A percentile compares a stretch with the other conserved stretches of the same genome.
phyloP scores from a whole-genome alignment of 2,888 invertebrate species.

The Xanthostigma xanthostigma region DNA sequence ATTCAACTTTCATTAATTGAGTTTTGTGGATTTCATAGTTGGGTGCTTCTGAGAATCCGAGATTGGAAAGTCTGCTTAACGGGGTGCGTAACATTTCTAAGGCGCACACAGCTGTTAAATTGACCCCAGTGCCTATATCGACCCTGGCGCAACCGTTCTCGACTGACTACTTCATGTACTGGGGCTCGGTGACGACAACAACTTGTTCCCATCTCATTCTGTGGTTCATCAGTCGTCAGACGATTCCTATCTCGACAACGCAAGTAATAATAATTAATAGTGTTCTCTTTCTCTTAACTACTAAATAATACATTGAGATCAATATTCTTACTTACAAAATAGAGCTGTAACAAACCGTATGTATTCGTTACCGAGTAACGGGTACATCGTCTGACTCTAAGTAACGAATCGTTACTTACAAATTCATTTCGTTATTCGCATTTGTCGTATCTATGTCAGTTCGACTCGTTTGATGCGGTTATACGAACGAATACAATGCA shows the following conservation, averaged over 20 bases:
- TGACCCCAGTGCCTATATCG: constrained; percentile 35
- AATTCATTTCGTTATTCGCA: too few relatives aligned
- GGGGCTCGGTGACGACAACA: constrained; percentile 37
- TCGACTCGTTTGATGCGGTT: too few relatives aligned
- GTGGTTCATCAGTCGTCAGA: constrained; percentile 45
- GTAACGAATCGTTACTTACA: too few relatives aligned
- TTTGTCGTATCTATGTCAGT: too few relatives aligned
- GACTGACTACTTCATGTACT: constrained; percentile 48
- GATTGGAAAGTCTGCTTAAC: constrained; percentile 30
- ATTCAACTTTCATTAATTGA: not conserved
- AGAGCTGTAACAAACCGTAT: too few relatives aligned
- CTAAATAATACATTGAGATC: not conserved
- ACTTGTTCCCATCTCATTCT: constrained; percentile 32
- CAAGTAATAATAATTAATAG: constrained; percentile 31
- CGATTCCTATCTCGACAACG: constrained; percentile 37
- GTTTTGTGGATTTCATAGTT: constrained; percentile 24
- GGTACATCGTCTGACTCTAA: too few relatives aligned
- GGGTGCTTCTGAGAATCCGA: constrained; percentile 31
- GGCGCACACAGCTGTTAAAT: constrained; percentile 32
- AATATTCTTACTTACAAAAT: not conserved
- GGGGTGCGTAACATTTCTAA: constrained; percentile 33
- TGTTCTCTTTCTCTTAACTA: not conserved
- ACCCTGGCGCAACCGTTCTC: constrained; percentile 37
- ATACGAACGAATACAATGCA: too few relatives aligned
- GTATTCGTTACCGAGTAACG: too few relatives aligned